phyloP scores from a whole-genome alignment of 2,888 invertebrate genomes.

The Macrophya alboannulata region DNA sequence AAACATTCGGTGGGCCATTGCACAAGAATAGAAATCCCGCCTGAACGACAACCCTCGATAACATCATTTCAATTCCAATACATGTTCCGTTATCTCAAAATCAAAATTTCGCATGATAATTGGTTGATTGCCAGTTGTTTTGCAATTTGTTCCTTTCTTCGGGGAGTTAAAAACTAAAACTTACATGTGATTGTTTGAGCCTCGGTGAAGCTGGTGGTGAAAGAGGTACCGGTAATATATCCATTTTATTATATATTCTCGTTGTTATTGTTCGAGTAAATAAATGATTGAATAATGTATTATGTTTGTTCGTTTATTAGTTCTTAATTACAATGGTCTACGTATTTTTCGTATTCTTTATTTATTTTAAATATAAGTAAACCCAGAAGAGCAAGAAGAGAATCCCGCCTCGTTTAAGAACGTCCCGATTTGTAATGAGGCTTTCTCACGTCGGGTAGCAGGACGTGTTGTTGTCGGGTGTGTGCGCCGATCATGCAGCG shows the following conservation, averaged over 20 bases:
- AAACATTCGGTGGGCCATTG: conserved; percentile 65
- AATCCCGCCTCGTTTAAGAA: conserved; percentile 55
- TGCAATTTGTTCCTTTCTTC: not conserved
- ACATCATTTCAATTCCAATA: not conserved
- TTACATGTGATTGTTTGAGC: conserved; percentile 72
- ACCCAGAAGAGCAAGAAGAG: not conserved
- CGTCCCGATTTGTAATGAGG: conserved; percentile 75
- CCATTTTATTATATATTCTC: conserved; percentile 64
- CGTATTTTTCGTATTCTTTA: not conserved
- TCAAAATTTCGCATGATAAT: no score
- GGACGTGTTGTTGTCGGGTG: conserved; percentile 79
- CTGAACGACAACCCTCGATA: not conserved
- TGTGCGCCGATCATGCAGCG: conserved; percentile 79
- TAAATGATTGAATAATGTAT: conserved; percentile 21
- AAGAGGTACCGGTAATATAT: conserved; percentile 69
- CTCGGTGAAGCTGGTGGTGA: conserved; percentile 78
- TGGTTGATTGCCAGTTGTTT: not conserved
- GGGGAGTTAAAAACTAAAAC: conserved; percentile 58
- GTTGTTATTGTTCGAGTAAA: not conserved
- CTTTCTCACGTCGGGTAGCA: conserved; percentile 72
- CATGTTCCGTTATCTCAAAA: conserved; percentile 56
- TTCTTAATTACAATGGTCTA: not conserved
- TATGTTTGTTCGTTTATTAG: not conserved
- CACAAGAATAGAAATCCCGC: conserved; percentile 53
- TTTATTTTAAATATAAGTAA: not conserved